Base-by-base conservation (phyloP, 2,113 vertebrate genomes). In the Hypomesus transpacificus region DNA sequence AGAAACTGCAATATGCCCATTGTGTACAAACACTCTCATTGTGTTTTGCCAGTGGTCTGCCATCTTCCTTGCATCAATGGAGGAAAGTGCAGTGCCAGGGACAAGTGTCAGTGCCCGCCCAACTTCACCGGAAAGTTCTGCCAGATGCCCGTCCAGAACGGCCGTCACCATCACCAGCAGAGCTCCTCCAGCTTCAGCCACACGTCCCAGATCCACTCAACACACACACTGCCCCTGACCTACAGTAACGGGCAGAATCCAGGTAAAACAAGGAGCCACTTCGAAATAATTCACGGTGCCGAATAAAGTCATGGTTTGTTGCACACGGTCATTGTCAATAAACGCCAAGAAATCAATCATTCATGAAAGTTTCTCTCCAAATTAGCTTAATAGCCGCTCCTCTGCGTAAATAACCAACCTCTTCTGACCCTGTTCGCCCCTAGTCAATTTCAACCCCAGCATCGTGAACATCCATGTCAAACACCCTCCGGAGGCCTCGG, bases 51-150 rank as follows among this genome's bases (percentile, higher is more conserved):
- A 99, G 97, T 99, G 70, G 97, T 99, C 85, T 99, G 97, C 85
- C 97, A 98, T 69, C 93, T 99, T 76, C 97, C 97, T 1, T 99
- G 97, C 76, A 97, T 97, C 87, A 98, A 99, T 82, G 97, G 97
- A 21, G 97, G 97, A 51, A 95, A 96, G 77, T 98, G 97, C 87
- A 96, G 94, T 53, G 89, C 94, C 75, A 92, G 96, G 86, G 95
- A 99, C 87, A 96, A 96, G 85, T 99, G 97, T 85, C 97, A 97
- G 61, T 98, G 97, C 75, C 96, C 97, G 64, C 95, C 96, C 53
- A 95, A 92, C 89, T 98, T 95, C 77, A 98, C 96, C 0, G 97
- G 97, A 67, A 98, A 98, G 84, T 95, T 98, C 79, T 98, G 97
- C 82, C 97, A 98, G 87, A 94, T 98, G 84, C 91, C 93, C 0